phyloP scores from a whole-genome alignment of 30 jellyfish, hydroid and myxozoan genomes.

The Nemopilema nomurai region DNA sequence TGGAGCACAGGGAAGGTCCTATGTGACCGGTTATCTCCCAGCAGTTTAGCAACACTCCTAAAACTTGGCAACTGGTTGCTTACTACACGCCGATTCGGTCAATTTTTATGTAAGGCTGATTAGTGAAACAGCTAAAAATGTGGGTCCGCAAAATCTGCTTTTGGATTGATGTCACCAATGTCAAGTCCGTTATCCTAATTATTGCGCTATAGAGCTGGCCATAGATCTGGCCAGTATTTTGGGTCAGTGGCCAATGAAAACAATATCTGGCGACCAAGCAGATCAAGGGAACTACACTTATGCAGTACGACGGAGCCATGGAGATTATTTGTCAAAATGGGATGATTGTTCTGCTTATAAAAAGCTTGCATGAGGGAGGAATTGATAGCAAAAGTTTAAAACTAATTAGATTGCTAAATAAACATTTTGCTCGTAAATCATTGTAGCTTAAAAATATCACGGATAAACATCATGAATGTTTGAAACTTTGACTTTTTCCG shows the following conservation, averaged over 20 bases:
- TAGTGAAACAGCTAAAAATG: background rate
- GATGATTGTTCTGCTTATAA: background rate
- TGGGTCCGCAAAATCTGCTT: background rate
- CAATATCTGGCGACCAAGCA: background rate
- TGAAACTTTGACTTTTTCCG: no score
- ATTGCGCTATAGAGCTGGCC: no score
- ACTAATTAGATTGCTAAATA: background rate
- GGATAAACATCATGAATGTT: no score
- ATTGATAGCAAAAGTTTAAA: no score
- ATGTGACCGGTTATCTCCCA: background rate
- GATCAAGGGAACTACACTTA: background rate
- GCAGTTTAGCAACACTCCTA: background rate
- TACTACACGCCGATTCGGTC: background rate
- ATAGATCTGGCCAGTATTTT: background rate
- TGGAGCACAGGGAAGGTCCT: background rate
- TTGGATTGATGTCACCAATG: background rate
- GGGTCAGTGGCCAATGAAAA: background rate
- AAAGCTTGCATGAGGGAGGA: background rate
- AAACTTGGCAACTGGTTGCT: background rate
- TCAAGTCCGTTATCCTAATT: background rate
- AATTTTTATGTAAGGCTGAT: no score
- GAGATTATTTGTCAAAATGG: background rate
- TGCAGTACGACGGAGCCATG: background rate
- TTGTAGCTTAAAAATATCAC: no score
- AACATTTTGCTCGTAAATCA: no score